phyloP scores from a whole-genome alignment of 2,797 vertebrate genomes.

The Microhierax caerulescens region DNA sequence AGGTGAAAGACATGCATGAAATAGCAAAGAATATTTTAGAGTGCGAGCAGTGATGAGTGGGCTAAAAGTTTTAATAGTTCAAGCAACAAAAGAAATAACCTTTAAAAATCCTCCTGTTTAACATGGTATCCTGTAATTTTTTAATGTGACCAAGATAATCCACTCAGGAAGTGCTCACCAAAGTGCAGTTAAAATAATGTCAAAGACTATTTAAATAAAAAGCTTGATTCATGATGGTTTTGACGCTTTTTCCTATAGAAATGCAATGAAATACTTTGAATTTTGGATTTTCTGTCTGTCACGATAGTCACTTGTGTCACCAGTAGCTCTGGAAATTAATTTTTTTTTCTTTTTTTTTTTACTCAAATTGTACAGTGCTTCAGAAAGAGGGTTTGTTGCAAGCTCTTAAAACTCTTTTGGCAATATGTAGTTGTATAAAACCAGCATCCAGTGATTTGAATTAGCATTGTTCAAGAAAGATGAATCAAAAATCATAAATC shows the following conservation, averaged over 20 bases:
- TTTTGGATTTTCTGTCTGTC: neutral
- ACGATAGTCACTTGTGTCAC: neutral
- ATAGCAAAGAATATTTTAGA: constrained; percentile 19
- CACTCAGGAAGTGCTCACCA: neutral
- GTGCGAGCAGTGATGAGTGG: neutral
- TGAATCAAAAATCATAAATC: neutral
- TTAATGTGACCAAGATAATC: neutral
- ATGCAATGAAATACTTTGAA: neutral
- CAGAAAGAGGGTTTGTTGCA: neutral
- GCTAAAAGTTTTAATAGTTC: neutral
- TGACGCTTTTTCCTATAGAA: neutral
- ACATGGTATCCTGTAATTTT: neutral
- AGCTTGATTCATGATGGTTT: neutral
- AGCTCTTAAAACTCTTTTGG: neutral
- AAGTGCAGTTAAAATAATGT: neutral
- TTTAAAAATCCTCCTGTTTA: neutral
- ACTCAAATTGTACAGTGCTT: neutral
- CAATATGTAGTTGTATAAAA: neutral
- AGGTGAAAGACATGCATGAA: constrained; percentile 4
- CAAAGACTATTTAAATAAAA: neutral
- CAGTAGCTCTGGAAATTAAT: neutral
- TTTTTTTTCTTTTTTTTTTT: neutral
- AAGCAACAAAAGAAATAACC: neutral
- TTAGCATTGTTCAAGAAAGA: neutral
- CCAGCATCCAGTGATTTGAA: neutral